phyloP scores from a whole-genome alignment of 2,797 vertebrate species.

The Percopsis omiscomaycus region DNA sequence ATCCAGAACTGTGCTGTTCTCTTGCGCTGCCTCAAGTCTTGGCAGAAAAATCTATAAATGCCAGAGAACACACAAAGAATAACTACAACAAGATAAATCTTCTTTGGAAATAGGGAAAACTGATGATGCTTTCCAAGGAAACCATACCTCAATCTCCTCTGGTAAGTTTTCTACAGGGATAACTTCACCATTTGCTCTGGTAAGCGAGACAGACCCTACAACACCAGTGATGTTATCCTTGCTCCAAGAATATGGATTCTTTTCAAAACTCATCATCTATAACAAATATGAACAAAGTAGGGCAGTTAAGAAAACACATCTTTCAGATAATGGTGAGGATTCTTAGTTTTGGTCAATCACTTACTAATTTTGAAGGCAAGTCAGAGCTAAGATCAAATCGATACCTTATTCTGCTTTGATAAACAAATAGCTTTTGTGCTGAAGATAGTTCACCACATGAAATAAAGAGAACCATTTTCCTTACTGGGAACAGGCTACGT shows the following conservation, averaged over 20 bases:
- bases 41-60: slow-evolving; percentile 85
- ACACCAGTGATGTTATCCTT: slow-evolving; percentile 80
- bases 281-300: slow-evolving; percentile 1
- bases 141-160: slow-evolving; percentile 85
- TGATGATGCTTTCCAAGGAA: neutral
- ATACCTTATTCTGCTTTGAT: no score
- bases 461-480: neutral
- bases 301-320: neutral
- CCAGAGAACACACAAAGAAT: slow-evolving; percentile 10
- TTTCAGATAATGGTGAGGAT: no score
- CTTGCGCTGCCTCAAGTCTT: slow-evolving; percentile 60
- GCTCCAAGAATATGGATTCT: slow-evolving; percentile 84
- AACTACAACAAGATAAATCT: neutral
- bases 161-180: slow-evolving; percentile 83
- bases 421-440: no score
- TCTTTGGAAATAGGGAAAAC: neutral
- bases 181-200: slow-evolving; percentile 75
- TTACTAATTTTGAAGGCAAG: no score
- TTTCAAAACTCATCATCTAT: slow-evolving; percentile 91
- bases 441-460: no score
- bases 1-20: slow-evolving; percentile 79
- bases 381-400: no score
- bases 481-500: neutral
- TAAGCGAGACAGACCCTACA: slow-evolving; percentile 85
- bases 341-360: no score